These are phyloP conservation scores for Actinopyga echinites DNA, from an alignment of 53 echinoderm and acorn worm species.

Conservation along the genomic window DNA sequence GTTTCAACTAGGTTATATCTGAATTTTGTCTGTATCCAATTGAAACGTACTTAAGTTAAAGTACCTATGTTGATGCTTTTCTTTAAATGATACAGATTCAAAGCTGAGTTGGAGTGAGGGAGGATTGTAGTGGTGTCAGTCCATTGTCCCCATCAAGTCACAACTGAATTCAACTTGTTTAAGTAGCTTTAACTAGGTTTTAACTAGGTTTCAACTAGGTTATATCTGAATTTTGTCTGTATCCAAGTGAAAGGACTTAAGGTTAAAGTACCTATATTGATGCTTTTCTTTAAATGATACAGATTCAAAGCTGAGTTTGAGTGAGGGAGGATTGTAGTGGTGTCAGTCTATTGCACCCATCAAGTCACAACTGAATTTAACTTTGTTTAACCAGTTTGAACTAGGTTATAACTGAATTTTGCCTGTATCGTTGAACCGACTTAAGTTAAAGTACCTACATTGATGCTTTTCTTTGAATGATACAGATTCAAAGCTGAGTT, in stretches of 20 bases:
- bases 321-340: slow-evolving; percentile 82
- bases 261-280: not conserved
- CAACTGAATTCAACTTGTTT: too few relatives aligned
- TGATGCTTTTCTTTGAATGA: not conserved
- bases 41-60: not conserved
- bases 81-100: slow-evolving; percentile 59
- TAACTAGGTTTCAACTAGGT: too few relatives aligned
- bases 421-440: not conserved
- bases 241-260: not conserved
- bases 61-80: not conserved
- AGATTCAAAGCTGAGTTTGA: slow-evolving; percentile 91
- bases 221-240: too few relatives aligned
- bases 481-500: slow-evolving; percentile 83
- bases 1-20: too few relatives aligned
- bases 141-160: slow-evolving; percentile 66
- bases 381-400: too few relatives aligned
- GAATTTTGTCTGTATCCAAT: not conserved
- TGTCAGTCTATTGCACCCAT: slow-evolving; percentile 72
- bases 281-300: not conserved
- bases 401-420: too few relatives aligned
- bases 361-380: slow-evolving; percentile 78
- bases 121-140: slow-evolving; percentile 83
- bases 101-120: slow-evolving; percentile 83
- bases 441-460: not conserved
- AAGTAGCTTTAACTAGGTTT: too few relatives aligned